phyloP scores from a whole-genome alignment of 37 sponge, comb jelly and placozoan genomes.

The Beroe ovata region DNA sequence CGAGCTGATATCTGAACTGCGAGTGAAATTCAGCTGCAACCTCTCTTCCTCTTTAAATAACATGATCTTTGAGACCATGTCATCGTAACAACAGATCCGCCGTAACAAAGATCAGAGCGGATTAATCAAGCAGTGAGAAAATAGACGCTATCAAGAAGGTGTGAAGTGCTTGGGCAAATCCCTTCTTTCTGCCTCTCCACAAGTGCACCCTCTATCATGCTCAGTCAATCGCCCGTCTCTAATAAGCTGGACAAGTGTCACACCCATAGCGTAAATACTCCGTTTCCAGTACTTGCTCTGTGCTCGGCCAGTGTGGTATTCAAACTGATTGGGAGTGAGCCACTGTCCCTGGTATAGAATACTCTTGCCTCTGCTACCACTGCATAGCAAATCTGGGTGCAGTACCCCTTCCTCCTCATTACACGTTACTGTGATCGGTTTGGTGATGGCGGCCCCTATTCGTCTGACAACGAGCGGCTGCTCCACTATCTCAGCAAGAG shows the following conservation, averaged over 20 bases:
- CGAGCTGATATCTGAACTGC: too few relatives aligned
- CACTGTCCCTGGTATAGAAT: conserved; percentile 76
- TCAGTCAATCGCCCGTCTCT: conserved; percentile 46
- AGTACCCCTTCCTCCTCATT: conserved; percentile 78
- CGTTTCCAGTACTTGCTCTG: conserved; percentile 92
- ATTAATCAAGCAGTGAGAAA: too few relatives aligned
- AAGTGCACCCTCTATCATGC: conserved; percentile 45
- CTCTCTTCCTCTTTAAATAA: too few relatives aligned
- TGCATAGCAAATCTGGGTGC: conserved; percentile 77
- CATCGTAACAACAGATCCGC: too few relatives aligned
- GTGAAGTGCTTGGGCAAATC: conserved; percentile 7
- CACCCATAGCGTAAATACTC: conserved; percentile 70
- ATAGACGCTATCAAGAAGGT: too few relatives aligned
- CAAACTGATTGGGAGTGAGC: conserved; percentile 91
- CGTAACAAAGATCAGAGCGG: too few relatives aligned
- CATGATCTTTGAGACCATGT: too few relatives aligned
- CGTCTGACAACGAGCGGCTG: background rate
- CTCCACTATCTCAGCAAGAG: background rate
- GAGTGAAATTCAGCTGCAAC: too few relatives aligned
- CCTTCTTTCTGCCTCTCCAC: background rate
- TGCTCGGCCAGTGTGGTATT: conserved; percentile 79
- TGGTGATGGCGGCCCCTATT: background rate
- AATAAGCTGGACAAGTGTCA: background rate
- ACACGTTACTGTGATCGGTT: conserved; percentile 70
- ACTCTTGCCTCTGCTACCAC: conserved; percentile 82